Conservation (phyloP, 2,888 invertebrate genomes). For the Aporophyla nigra region DNA sequence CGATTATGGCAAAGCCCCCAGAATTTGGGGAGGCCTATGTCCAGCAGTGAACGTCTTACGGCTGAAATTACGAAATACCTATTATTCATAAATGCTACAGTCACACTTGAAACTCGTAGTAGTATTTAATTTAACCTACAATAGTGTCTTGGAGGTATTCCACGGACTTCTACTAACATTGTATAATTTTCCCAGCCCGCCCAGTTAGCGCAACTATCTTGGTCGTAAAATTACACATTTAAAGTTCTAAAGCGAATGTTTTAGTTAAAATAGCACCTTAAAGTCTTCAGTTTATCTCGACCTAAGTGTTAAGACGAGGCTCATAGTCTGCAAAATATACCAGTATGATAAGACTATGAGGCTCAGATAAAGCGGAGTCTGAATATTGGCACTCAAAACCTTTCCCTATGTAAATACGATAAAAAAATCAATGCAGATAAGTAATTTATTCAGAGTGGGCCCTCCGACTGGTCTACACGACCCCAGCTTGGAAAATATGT, state of each 20-base stretch:
- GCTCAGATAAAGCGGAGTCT: constrained; percentile 53
- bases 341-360: constrained; percentile 55
- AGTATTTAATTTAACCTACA: neutral
- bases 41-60: too few relatives aligned
- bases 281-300: constrained; percentile 52
- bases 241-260: constrained; percentile 50
- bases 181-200: constrained; percentile 20
- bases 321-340: constrained; percentile 48
- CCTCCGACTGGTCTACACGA: constrained; percentile 75
- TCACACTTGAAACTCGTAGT: neutral
- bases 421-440: constrained; percentile 78
- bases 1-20: too few relatives aligned
- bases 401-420: constrained; percentile 74
- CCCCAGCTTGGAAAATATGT: constrained; percentile 85
- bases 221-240: constrained; percentile 51
- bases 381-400: constrained; percentile 63
- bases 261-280: constrained; percentile 44
- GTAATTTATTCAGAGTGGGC: constrained; percentile 88
- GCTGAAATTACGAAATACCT: too few relatives aligned
- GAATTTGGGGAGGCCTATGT: too few relatives aligned
- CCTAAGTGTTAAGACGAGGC: constrained; percentile 45
- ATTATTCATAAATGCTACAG: neutral
- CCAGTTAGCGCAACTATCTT: constrained; percentile 34
- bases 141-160: neutral
- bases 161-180: neutral